phyloP scores from a whole-genome alignment of 2,797 vertebrate genomes.

The Ctenopoma kingsleyae region DNA sequence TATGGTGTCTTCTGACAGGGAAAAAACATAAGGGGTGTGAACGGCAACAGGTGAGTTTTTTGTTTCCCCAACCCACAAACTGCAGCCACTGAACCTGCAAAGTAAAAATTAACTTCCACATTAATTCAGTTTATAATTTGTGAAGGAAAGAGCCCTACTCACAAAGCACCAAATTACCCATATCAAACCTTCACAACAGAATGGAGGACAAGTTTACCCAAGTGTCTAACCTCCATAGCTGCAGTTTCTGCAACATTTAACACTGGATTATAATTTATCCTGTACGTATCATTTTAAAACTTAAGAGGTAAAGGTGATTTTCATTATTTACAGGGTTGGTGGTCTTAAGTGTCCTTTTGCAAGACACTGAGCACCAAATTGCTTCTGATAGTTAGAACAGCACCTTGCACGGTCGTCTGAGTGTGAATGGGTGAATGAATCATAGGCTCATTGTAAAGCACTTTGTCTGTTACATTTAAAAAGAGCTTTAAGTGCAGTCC shows the following conservation, averaged over 20 bases:
- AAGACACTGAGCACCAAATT: not conserved
- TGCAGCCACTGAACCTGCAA: no score
- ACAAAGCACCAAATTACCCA: not conserved
- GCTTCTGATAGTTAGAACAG: not conserved
- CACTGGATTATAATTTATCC: not conserved
- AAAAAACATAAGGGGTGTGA: no score
- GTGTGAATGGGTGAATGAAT: conserved; percentile 8
- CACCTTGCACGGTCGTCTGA: not conserved
- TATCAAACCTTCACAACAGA: conserved; percentile 15
- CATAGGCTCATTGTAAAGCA: not conserved
- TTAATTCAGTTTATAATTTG: no score
- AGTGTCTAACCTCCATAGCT: not conserved
- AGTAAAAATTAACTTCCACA: no score
- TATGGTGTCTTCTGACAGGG: no score
- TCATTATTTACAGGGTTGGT: conserved; percentile 1
- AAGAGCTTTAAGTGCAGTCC: not conserved
- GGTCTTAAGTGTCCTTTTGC: conserved; percentile 9
- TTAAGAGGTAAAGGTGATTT: not conserved
- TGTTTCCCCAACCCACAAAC: no score
- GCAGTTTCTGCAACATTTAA: conserved; percentile 6
- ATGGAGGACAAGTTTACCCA: not conserved
- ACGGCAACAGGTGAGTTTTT: no score
- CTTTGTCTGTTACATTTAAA: not conserved
- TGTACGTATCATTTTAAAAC: conserved; percentile 1
- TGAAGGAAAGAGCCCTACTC: no score